A percentile compares a stretch with the other conserved stretches of the same genome.
Conservation (phyloP, 2,888 invertebrate genomes). For the Ophioninae sp. region DNA sequence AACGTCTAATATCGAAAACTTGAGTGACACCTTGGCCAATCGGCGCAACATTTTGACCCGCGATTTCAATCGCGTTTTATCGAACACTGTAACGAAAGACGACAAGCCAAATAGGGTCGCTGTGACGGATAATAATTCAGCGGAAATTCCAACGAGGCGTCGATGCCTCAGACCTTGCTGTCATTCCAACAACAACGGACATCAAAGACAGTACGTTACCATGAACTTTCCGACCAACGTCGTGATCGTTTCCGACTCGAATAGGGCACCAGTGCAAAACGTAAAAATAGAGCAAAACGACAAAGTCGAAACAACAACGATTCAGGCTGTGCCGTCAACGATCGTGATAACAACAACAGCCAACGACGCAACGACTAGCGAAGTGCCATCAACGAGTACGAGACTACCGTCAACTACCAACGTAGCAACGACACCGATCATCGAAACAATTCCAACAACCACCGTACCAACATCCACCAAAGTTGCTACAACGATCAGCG, state of each 20-base stretch:
- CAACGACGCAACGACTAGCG: slow-evolving; percentile 15
- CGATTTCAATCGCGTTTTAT: slow-evolving; percentile 38
- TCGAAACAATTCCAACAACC: neutral
- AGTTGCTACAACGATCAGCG: neutral
- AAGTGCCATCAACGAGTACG: slow-evolving; percentile 3
- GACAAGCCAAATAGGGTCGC: slow-evolving; percentile 9
- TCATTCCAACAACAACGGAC: slow-evolving; percentile 16
- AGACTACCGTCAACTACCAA: slow-evolving; percentile 3
- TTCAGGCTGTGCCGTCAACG: neutral
- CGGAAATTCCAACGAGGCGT: neutral
- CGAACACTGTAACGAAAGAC: neutral
- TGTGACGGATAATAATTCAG: neutral
- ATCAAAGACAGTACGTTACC: neutral
- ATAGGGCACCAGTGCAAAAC: slow-evolving; percentile 1
- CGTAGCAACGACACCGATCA: slow-evolving; percentile 9
- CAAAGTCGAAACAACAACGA: neutral
- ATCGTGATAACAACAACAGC: neutral
- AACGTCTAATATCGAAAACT: slow-evolving; percentile 6
- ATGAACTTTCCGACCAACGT: neutral
- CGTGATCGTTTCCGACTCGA: neutral
- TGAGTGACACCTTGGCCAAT: slow-evolving; percentile 1
- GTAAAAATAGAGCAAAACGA: slow-evolving; percentile 2
- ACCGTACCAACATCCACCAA: slow-evolving; percentile 17
- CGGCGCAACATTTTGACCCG: neutral
- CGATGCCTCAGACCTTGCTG: slow-evolving; percentile 19